Conservation (phyloP, 2,888 invertebrate genomes). For the Acanthopleura granulata region DNA sequence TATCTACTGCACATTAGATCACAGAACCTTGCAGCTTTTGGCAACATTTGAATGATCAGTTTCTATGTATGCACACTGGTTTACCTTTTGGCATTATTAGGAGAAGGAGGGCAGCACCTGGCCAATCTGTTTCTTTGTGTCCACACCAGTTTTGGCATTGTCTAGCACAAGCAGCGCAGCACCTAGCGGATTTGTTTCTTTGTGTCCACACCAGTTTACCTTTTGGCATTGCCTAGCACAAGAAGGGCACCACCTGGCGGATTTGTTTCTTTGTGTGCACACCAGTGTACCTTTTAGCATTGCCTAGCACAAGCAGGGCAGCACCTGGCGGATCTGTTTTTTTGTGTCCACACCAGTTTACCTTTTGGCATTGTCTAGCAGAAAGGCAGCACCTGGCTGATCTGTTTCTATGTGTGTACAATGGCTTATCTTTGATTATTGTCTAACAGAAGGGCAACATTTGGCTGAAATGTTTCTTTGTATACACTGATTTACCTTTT, state of each 20-base stretch:
- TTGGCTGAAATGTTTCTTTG: conserved; percentile 71
- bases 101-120: conserved; percentile 82
- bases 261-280: conserved; percentile 53
- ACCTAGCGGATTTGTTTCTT: conserved; percentile 70
- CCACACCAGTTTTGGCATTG: conserved; percentile 55
- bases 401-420: conserved; percentile 61
- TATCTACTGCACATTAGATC: too few relatives aligned
- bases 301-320: conserved; percentile 79
- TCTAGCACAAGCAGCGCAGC: conserved; percentile 81
- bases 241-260: conserved; percentile 81
- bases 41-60: conserved; percentile 75
- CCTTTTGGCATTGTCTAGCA: conserved; percentile 74
- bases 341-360: conserved; percentile 57
- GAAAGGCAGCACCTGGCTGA: conserved; percentile 78
- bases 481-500: conserved; percentile 58
- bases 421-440: conserved; percentile 63
- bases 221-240: conserved; percentile 74
- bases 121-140: conserved; percentile 70
- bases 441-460: conserved; percentile 80
- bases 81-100: conserved; percentile 72
- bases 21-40: conserved; percentile 9
- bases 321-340: conserved; percentile 74
- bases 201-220: conserved; percentile 40
- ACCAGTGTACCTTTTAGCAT: conserved; percentile 62
- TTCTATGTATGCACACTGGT: conserved; percentile 57